Base-by-base conservation (phyloP, 2,113 vertebrate genomes). In the Cepphus grylle region DNA sequence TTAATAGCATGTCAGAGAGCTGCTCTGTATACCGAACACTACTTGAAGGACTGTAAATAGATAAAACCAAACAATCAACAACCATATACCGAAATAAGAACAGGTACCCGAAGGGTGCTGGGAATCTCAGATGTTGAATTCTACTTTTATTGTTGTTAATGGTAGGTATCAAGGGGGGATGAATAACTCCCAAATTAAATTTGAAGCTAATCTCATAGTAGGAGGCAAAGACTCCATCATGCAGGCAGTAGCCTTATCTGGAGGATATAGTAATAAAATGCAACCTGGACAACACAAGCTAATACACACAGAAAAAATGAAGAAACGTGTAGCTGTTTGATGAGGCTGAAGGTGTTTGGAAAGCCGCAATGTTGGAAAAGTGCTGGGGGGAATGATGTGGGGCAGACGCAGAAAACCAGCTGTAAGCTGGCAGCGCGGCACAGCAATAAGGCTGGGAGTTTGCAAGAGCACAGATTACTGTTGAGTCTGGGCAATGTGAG, bases 161-260 rank as follows among this genome's bases (percentile, higher is more conserved):
- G n/a, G 89, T 89, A 77, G 30, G 25, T 65, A 91, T 77, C 86
- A 72, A 87, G 59, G 73, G 42, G 53, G 73, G 76, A 93, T 96
- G 80, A 96, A 96, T 71, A 95, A 82, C 36, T 80, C 83, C 62
- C 72, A 93, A 91, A 92, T 93, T 91, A 92, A 95, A 95, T 96
- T 80, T 92, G 52, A 53, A 79, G 86, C 47, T 92, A 93, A 96
- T 93, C 88, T 92, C 70, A 49, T 81, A 90, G 47, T 63, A 94
- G 82, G 80, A 92, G 72, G 72, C 59, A 94, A 94, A 86, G 86
- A 63, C 71, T 90, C 69, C 43, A 73, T 70, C 82, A 66, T 15
- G 72, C 62, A 92, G 90, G 71, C 88, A 95, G 76, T 63, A 96
- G 72, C 55, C 67, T 79, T 91, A 94, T 86, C 79, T 96, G 88